phyloP scores from a whole-genome alignment of 2,113 vertebrate genomes.

The Platichthys stellatus region DNA sequence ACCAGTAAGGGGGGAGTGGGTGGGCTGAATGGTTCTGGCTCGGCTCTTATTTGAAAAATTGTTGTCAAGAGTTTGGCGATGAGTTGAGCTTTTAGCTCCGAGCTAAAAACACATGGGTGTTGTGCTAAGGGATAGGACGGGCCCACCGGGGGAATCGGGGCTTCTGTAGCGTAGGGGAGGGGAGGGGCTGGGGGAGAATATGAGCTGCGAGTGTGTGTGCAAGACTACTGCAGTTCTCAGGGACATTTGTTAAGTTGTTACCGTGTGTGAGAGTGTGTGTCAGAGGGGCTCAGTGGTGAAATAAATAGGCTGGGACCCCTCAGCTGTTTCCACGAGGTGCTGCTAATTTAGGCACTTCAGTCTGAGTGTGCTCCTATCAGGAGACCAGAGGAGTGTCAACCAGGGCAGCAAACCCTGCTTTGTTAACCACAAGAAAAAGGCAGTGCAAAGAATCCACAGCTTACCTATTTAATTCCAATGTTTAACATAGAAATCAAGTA shows the following conservation, averaged over 20 bases:
- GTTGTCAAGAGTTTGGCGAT: constrained; percentile 24
- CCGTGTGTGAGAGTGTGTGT: constrained; percentile 28
- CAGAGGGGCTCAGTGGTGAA: constrained; percentile 63
- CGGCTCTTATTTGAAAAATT: constrained; percentile 48
- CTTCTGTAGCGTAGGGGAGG: neutral
- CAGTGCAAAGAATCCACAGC: neutral
- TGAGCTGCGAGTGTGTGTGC: constrained; percentile 19
- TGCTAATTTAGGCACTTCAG: constrained; percentile 80
- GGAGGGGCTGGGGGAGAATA: constrained; percentile 13
- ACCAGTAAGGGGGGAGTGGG: constrained; percentile 30
- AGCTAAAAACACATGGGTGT: constrained; percentile 45
- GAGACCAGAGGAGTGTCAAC: constrained; percentile 38
- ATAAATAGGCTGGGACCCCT: constrained; percentile 81
- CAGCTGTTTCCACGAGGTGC: constrained; percentile 82
- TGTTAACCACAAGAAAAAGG: constrained; percentile 25
- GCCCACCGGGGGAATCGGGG: constrained; percentile 2
- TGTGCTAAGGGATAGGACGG: constrained; percentile 17
- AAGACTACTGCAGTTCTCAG: constrained; percentile 34
- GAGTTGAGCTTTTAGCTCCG: constrained; percentile 30
- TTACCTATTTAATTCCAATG: neutral
- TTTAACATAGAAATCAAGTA: neutral
- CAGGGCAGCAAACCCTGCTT: constrained; percentile 20
- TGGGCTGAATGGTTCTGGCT: constrained; percentile 33
- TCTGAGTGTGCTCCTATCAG: constrained; percentile 65
- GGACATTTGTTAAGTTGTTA: constrained; percentile 45